Conservation (phyloP, 2,888 invertebrate species). For the Microctonus brassicae region DNA sequence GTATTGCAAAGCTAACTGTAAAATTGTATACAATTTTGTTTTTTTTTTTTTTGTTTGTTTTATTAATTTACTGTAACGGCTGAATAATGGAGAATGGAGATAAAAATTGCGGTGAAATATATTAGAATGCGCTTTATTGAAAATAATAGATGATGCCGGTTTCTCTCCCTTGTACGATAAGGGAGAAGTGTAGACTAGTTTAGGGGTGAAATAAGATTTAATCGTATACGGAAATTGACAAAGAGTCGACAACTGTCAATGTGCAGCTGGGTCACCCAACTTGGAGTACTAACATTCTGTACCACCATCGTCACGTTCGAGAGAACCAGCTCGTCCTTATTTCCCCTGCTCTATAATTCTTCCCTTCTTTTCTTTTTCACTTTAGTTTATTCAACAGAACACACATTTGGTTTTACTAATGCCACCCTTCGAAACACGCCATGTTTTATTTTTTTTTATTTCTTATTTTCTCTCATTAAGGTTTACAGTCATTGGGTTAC, state of each 20-base stretch:
- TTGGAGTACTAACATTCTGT: slow-evolving; percentile 45
- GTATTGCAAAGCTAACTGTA: neutral
- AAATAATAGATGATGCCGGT: neutral
- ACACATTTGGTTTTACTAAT: slow-evolving; percentile 20
- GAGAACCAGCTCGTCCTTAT: slow-evolving; percentile 1
- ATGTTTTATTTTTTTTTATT: neutral
- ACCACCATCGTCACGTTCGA: slow-evolving; percentile 1
- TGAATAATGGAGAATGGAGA: neutral
- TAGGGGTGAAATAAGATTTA: slow-evolving; percentile 47
- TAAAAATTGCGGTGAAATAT: slow-evolving; percentile 29
- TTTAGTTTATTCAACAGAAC: slow-evolving; percentile 24
- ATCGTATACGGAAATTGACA: slow-evolving; percentile 63
- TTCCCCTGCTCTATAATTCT: slow-evolving; percentile 31
- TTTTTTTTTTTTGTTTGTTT: neutral
- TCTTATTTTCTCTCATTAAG: slow-evolving; percentile 4
- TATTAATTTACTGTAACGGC: neutral
- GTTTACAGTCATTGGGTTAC: neutral
- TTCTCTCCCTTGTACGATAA: neutral
- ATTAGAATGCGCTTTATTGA: slow-evolving; percentile 15
- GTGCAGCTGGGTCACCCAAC: slow-evolving; percentile 60
- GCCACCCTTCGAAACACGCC: neutral
- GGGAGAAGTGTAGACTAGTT: neutral
- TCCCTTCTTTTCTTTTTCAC: slow-evolving; percentile 32
- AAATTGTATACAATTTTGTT: neutral
- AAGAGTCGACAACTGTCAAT: slow-evolving; percentile 63